phyloP scores from a whole-genome alignment of 2,797 vertebrate genomes.

The Typhlichthys eigenmanni region DNA sequence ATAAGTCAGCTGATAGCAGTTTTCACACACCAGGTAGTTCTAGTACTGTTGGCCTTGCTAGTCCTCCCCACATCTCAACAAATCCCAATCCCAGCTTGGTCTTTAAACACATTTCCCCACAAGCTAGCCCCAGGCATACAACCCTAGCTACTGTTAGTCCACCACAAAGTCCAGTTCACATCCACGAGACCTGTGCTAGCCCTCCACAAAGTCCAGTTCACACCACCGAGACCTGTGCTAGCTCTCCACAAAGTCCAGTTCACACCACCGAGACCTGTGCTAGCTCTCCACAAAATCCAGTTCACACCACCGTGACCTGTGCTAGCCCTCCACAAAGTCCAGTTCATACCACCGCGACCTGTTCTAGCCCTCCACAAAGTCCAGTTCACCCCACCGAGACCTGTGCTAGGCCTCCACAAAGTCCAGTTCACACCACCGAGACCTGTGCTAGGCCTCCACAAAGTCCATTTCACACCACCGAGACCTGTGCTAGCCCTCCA shows the following conservation, averaged over 20 bases:
- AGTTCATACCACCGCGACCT: too few relatives aligned
- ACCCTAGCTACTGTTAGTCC: background rate
- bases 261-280: conserved; percentile 13
- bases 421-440: background rate
- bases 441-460: conserved; percentile 28
- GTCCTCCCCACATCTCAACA: conserved; percentile 40
- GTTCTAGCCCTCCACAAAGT: background rate
- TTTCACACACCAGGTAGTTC: conserved; percentile 37
- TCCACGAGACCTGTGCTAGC: conserved; percentile 21
- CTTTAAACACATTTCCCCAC: conserved; percentile 27
- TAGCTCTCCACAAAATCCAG: conserved; percentile 5
- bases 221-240: conserved; percentile 4
- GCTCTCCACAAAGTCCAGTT: conserved; percentile 32
- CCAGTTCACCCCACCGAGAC: background rate
- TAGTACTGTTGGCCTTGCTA: conserved; percentile 60
- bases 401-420: conserved; percentile 7
- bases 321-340: too few relatives aligned
- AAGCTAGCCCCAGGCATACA: conserved; percentile 9
- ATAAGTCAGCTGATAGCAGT: conserved; percentile 1
- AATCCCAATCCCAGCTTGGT: conserved; percentile 19
- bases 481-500: too few relatives aligned
- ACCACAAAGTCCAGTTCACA: background rate
- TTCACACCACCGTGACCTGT: conserved; percentile 17
- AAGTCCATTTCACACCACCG: conserved; percentile 3
- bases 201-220: background rate